These are phyloP conservation scores for Hemibagrus wyckioides DNA, from an alignment of 2,113 vertebrate species.

Conservation along the genomic window DNA sequence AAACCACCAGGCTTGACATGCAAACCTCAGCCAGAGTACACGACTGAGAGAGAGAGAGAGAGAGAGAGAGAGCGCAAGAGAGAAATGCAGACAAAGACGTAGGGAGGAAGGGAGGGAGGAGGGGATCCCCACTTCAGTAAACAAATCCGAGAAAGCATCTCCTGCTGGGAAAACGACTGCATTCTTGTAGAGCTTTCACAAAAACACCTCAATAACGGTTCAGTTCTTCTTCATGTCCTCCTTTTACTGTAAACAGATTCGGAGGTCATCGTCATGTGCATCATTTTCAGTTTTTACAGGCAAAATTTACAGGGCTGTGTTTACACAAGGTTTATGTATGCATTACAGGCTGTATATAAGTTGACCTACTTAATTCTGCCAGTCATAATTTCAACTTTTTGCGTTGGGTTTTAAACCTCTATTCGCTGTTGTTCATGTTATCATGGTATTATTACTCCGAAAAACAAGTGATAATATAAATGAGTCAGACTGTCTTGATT, in stretches of 20 bases:
- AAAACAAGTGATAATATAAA: background rate
- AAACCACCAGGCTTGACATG: slow-evolving; percentile 48
- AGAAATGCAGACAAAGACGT: slow-evolving; percentile 35
- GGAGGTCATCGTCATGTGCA: background rate
- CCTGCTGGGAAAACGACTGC: slow-evolving; percentile 54
- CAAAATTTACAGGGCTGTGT: background rate
- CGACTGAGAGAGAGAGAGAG: slow-evolving; percentile 2
- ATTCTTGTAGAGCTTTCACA: slow-evolving; percentile 34
- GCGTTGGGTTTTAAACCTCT: background rate
- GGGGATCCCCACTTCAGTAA: slow-evolving; percentile 61
- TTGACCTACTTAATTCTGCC: background rate
- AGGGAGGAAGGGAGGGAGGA: slow-evolving; percentile 50
- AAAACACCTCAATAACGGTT: slow-evolving; percentile 36
- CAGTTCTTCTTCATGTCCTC: slow-evolving; percentile 25
- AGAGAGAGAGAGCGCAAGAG: background rate
- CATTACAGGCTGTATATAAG: background rate
- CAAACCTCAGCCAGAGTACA: slow-evolving; percentile 43
- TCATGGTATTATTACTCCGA: background rate
- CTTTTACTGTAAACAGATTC: slow-evolving; percentile 26
- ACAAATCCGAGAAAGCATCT: slow-evolving; percentile 55
- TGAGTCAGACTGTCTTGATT: background rate
- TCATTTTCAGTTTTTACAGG: background rate
- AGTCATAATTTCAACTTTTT: background rate
- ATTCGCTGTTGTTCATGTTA: background rate
- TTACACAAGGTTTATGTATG: background rate